Evolutionary conservation across 35 echinoderm and acorn worm species (phyloP), one percentile per base, ranked within the genome.

Genomic region (Ophioderma brevispina): DNA sequence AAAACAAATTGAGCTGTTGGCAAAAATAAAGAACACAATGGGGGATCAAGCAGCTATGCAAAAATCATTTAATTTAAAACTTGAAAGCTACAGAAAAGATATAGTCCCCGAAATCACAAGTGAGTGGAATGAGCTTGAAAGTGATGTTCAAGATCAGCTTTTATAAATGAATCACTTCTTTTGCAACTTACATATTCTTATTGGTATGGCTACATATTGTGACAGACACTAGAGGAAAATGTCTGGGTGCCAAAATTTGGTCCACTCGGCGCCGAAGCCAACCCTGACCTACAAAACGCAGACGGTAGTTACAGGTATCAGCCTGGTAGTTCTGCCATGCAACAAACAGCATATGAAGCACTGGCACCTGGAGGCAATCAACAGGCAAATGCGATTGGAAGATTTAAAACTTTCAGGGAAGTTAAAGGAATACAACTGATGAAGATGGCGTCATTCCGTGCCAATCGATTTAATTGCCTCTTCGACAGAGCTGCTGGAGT

Each of bases 1-100:
- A 46, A 46, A 46, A 17, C 41, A 46, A 17, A 46, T 8, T 46
- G 41, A 30, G n/a, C 39, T 37, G 38, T 4, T 87, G 23, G 39
- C 31, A 28, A 32, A 55, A 78, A 79, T 87, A 13, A 87, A 87
- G 36, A 87, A 77, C 31, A 87, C 63, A 1, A 87, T 87, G 85
- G 85, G 85, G 39, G 85, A 87, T 31, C 85, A 87, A 38, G 85
- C 85, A 11, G 85, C 85, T 13, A 87, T 70, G 1, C 64, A 87
- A 38, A 87, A 87, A 38, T 64, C 46, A 2, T 87, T 87, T 36
- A 87, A 77, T 87, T 34, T 32, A 0, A 76, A 87, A 40, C 70
- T 87, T n/a, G 85, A 87, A 77, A 1, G 1, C 3, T 87, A 77
- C 36, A 76, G 85, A 37, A 38, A 32, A 38, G 31, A 19, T 13